Conservation (phyloP, 2,797 vertebrate species). For the Cacajao melanocephalus region DNA sequence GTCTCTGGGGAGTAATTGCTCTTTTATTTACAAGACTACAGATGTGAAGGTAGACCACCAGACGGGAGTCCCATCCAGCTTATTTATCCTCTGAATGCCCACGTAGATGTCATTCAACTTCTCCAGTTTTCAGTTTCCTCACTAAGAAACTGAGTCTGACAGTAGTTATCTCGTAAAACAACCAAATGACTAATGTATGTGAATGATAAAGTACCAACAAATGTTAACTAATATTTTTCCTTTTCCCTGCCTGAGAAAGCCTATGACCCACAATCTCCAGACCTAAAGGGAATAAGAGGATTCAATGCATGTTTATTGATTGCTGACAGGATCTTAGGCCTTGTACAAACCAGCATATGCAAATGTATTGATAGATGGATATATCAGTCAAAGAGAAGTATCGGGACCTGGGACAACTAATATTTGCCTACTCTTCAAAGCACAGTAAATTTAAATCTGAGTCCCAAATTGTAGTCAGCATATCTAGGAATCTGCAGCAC, state of each 20-base stretch:
- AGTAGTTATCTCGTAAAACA: background rate
- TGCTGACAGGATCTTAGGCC: background rate
- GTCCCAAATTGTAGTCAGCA: constrained; percentile 39
- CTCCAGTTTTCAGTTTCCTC: background rate
- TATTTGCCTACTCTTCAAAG: constrained; percentile 41
- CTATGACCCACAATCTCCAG: background rate
- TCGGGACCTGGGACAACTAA: background rate
- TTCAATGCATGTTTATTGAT: constrained; percentile 10
- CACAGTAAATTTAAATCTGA: constrained; percentile 30
- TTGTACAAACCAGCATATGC: background rate
- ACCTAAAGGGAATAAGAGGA: background rate
- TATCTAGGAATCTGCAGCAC: constrained; percentile 21
- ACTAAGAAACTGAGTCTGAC: background rate
- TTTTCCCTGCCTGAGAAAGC: background rate
- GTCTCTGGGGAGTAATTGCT: background rate
- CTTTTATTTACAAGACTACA: background rate
- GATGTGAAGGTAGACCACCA: background rate
- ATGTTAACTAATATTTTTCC: constrained; percentile 1
- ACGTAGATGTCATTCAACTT: background rate
- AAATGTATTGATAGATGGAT: constrained; percentile 6
- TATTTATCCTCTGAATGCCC: background rate
- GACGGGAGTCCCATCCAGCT: background rate
- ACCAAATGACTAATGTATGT: background rate
- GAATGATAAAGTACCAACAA: background rate
- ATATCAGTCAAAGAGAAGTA: constrained; percentile 32